Conservation (phyloP, 2,797 vertebrate species). For the Alfaro cultratus region DNA sequence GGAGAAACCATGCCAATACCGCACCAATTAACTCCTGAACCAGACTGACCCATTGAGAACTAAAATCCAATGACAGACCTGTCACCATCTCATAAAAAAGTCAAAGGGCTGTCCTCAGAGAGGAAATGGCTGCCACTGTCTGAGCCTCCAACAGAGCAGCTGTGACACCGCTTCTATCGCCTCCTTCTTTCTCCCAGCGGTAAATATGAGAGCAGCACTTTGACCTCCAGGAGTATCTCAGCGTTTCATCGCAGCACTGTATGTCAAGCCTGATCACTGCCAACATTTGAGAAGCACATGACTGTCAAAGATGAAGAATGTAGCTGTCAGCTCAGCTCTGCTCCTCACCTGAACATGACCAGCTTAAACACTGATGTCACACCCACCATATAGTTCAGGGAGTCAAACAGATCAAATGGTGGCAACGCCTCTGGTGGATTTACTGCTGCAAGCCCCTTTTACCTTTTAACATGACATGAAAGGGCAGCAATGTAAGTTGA, state of each 20-base stretch:
- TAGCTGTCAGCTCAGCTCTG: constrained; percentile 68
- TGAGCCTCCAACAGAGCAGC: constrained; percentile 52
- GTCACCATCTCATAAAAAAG: constrained; percentile 11
- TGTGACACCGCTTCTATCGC: constrained; percentile 50
- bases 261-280: constrained; percentile 66
- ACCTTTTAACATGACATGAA: constrained; percentile 3
- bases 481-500: neutral
- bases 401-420: constrained; percentile 30
- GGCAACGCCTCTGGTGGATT: constrained; percentile 17
- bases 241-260: constrained; percentile 57
- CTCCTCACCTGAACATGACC: constrained; percentile 53
- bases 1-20: constrained; percentile 26
- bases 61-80: neutral
- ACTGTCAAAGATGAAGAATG: constrained; percentile 71
- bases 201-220: constrained; percentile 61
- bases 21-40: constrained; percentile 14
- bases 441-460: constrained; percentile 4
- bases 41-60: neutral
- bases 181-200: constrained; percentile 33
- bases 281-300: constrained; percentile 65
- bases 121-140: constrained; percentile 42
- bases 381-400: constrained; percentile 30
- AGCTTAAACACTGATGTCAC: constrained; percentile 48
- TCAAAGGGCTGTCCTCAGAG: constrained; percentile 12
- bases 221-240: constrained; percentile 70